These are phyloP conservation scores for Rotaria macrura DNA, from an alignment of 2,888 invertebrate species.

Conservation along the genomic window DNA sequence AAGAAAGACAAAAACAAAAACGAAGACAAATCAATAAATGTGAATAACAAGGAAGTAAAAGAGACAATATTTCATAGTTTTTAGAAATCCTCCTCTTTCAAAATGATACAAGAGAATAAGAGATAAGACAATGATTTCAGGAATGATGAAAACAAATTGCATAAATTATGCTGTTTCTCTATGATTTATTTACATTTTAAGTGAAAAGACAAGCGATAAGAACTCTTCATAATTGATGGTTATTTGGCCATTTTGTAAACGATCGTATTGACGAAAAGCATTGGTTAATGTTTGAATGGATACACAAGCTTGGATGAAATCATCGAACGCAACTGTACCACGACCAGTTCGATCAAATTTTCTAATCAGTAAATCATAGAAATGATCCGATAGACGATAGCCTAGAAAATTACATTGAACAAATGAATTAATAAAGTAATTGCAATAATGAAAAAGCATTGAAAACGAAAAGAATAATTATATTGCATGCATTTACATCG, in stretches of 20 bases:
- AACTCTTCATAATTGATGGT: conserved; percentile 91
- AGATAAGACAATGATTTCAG: neutral
- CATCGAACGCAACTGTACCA: conserved; percentile 86
- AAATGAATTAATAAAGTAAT: no score
- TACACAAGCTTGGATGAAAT: conserved; percentile 91
- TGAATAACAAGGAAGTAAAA: neutral
- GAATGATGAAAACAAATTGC: neutral
- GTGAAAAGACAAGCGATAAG: conserved; percentile 67
- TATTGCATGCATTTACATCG: neutral
- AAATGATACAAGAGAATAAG: neutral
- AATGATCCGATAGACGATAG: conserved; percentile 64
- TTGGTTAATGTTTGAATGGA: conserved; percentile 77
- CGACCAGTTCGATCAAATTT: conserved; percentile 85
- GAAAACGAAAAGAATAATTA: neutral
- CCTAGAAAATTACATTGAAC: conserved; percentile 42
- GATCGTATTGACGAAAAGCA: conserved; percentile 75
- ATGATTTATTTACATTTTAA: conserved; percentile 34
- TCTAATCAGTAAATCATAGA: conserved; percentile 68
- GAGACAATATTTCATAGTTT: no score
- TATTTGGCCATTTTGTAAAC: conserved; percentile 84
- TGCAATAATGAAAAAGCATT: no score
- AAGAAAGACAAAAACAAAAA: neutral
- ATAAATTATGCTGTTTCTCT: neutral
- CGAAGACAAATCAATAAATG: neutral
- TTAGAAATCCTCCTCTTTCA: neutral